A percentile compares a stretch with the other conserved stretches of the same genome.
phyloP scores from a whole-genome alignment of 2,888 invertebrate genomes.

The Phaonia tiefii region DNA sequence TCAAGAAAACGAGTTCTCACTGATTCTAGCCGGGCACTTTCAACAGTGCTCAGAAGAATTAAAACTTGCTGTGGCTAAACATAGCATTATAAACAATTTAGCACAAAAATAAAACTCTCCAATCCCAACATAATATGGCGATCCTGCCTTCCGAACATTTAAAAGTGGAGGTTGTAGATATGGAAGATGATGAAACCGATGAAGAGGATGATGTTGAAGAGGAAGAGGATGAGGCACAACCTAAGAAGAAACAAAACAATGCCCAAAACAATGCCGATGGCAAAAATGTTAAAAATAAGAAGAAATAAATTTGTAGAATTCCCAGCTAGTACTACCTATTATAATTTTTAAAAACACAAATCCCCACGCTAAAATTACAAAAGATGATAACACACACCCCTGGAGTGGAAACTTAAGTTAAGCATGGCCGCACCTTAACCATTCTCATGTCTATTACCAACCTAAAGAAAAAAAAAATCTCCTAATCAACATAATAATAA shows the following conservation, averaged over 20 bases:
- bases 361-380: conserved; percentile 31
- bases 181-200: conserved; percentile 88
- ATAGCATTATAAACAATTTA: too few relatives aligned
- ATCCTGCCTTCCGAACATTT: too few relatives aligned
- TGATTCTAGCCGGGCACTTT: too few relatives aligned
- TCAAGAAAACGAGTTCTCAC: too few relatives aligned
- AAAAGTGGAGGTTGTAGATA: conserved; percentile 91
- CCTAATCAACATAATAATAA: conserved; percentile 8
- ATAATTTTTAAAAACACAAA: conserved; percentile 41
- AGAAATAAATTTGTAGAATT: conserved; percentile 76
- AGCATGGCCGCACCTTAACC: conserved; percentile 20
- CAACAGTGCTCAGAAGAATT: too few relatives aligned
- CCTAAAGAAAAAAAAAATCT: too few relatives aligned
- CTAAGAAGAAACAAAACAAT: conserved; percentile 90
- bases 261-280: conserved; percentile 87
- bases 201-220: conserved; percentile 84
- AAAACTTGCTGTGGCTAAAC: too few relatives aligned
- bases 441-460: conserved; percentile 18
- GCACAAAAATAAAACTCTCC: too few relatives aligned
- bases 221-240: conserved; percentile 87
- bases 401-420: conserved; percentile 48
- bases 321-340: conserved; percentile 58
- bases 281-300: conserved; percentile 88
- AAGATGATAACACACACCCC: conserved; percentile 30
- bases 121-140: too few relatives aligned